Evolutionary conservation across 2,888 invertebrate genomes (phyloP).

Genomic region (Lasioglossum leucozonium): DNA sequence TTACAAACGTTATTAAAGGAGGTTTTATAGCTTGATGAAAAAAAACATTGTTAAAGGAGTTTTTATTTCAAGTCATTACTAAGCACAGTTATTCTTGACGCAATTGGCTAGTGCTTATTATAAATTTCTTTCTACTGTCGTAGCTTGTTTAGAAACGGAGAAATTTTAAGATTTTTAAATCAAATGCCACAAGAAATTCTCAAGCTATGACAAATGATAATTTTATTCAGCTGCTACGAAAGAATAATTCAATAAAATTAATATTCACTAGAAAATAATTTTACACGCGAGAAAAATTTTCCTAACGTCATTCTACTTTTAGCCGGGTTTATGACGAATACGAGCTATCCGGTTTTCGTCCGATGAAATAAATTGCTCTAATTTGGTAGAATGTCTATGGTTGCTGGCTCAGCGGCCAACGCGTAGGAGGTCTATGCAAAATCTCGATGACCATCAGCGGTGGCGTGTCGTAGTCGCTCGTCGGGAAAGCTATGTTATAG

Average conservation of each 20-base stretch:
- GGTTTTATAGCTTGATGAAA: too few species aligned
- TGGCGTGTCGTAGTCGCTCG: background rate
- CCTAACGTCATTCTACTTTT: background rate
- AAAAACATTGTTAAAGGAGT: too few species aligned
- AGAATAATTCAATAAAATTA: too few species aligned
- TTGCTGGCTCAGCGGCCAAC: background rate
- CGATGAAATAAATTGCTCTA: background rate
- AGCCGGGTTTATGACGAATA: background rate
- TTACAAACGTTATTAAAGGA: background rate
- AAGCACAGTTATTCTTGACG: background rate
- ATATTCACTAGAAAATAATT: background rate
- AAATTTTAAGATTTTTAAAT: too few species aligned
- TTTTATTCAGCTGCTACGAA: too few species aligned
- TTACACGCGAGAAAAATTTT: background rate
- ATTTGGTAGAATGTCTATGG: background rate
- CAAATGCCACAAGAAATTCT: too few species aligned
- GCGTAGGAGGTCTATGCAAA: background rate
- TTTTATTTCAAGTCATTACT: too few species aligned
- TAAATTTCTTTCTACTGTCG: background rate
- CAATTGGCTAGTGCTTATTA: background rate
- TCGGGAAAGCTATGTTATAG: background rate
- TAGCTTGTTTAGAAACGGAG: too few species aligned
- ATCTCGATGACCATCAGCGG: slow-evolving; percentile 14
- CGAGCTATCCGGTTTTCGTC: background rate
- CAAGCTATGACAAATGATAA: too few species aligned